Evolutionary conservation across 2,888 invertebrate species (phyloP).

Genomic region (Ornithoptera alexandrae): DNA sequence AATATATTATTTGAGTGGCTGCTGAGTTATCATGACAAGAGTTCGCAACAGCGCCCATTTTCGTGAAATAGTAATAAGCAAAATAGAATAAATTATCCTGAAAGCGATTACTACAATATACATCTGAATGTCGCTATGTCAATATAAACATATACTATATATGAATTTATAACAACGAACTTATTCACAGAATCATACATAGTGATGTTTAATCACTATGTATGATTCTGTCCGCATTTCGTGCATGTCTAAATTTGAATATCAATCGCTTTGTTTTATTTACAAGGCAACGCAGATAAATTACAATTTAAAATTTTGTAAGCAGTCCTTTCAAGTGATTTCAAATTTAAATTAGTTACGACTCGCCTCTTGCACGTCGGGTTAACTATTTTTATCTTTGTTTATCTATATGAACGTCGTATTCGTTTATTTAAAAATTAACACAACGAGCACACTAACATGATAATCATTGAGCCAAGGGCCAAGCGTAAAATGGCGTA

Average conservation of each 20-base stretch:
- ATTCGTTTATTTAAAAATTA: not conserved
- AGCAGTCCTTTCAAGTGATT: slow-evolving; percentile 11
- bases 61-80: too few relatives aligned
- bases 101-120: not conserved
- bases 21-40: too few relatives aligned
- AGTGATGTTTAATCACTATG: not conserved
- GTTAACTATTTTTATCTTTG: not conserved
- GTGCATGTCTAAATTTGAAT: slow-evolving; percentile 17
- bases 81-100: not conserved
- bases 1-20: not conserved
- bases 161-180: too few relatives aligned
- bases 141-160: not conserved
- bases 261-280: slow-evolving; percentile 18
- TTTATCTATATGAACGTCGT: not conserved
- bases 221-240: slow-evolving; percentile 8
- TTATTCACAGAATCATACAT: too few relatives aligned
- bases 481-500: too few relatives aligned
- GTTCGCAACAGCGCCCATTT: too few relatives aligned
- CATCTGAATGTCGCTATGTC: not conserved
- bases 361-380: not conserved
- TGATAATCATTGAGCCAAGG: too few relatives aligned
- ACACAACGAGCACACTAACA: not conserved
- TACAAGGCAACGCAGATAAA: slow-evolving; percentile 3
- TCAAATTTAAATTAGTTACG: slow-evolving; percentile 11
- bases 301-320: slow-evolving; percentile 24